Conservation (phyloP, 1,140 invertebrate species). For the Eubasilissa regina region DNA sequence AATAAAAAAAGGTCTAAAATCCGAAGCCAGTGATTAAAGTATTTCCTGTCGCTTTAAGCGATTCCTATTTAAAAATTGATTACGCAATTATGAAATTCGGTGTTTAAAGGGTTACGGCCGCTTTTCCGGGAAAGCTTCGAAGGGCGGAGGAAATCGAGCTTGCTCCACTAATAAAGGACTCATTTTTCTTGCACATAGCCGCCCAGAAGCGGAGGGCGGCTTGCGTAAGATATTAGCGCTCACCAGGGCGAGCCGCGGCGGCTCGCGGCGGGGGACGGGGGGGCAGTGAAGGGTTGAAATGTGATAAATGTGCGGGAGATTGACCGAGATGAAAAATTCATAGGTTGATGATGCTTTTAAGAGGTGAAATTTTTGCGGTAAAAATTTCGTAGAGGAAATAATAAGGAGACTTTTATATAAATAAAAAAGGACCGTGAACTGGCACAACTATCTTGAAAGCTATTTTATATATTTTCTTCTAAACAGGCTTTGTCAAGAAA, state of each 20-base stretch:
- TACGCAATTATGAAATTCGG: no score
- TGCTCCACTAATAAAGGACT: constrained; percentile 55
- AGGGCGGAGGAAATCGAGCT: constrained; percentile 57
- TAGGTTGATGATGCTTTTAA: constrained; percentile 35
- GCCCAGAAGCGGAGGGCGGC: constrained; percentile 14
- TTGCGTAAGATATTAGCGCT: constrained; percentile 42
- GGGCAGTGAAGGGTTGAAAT: constrained; percentile 25
- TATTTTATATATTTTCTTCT: no score
- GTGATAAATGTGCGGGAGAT: constrained; percentile 34
- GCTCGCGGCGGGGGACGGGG: neutral
- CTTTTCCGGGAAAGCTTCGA: constrained; percentile 44
- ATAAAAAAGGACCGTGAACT: no score
- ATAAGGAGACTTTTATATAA: no score
- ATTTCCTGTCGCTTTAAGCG: no score
- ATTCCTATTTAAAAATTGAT: no score
- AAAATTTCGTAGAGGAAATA: no score
- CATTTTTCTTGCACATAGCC: constrained; percentile 56
- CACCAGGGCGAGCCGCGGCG: neutral
- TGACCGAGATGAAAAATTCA: constrained; percentile 38
- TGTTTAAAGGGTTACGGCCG: constrained; percentile 1
- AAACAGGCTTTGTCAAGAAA: no score
- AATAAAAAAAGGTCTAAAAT: no score
- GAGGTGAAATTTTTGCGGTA: constrained; percentile 13
- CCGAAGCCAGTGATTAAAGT: no score
- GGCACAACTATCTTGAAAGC: no score